Percentiles rank a stretch among this genome's conserved stretches.
These are phyloP conservation scores for Athene cunicularia DNA, from an alignment of 2,113 vertebrate genomes.

Conservation along the genomic window DNA sequence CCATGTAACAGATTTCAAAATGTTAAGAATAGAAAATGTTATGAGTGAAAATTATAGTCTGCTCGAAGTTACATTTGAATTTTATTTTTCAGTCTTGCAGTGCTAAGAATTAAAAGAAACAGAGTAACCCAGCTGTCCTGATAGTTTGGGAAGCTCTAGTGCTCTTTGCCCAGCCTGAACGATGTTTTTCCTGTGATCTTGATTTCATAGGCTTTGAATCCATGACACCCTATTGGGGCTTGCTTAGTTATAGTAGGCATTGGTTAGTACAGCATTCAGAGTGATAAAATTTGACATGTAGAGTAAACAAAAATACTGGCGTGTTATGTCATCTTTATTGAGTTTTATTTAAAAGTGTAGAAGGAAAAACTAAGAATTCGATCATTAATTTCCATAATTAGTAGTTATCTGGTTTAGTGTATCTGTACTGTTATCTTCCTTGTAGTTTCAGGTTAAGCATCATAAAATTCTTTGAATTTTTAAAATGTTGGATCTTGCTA, in stretches of 20 bases:
- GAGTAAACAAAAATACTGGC: not conserved
- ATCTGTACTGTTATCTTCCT: not conserved
- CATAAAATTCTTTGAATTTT: not conserved
- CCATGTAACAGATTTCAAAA: not conserved
- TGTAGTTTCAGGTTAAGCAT: not conserved
- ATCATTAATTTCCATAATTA: not conserved
- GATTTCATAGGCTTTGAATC: not conserved
- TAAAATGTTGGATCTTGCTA: not conserved
- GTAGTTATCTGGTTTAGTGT: not conserved
- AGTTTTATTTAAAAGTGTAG: not conserved
- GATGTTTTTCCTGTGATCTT: not conserved
- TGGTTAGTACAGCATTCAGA: not conserved
- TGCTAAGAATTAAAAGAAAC: not conserved
- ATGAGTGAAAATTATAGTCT: not conserved
- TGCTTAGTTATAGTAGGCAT: not conserved
- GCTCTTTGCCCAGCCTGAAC: not conserved
- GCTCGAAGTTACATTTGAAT: not conserved
- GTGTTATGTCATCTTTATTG: not conserved
- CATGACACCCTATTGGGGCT: not conserved
- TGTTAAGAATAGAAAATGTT: not conserved
- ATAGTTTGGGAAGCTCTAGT: not conserved
- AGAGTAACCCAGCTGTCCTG: not conserved
- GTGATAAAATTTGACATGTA: not conserved
- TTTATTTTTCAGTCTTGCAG: not conserved
- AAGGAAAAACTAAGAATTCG: not conserved